Base-by-base conservation (phyloP, 2,113 vertebrate genomes). In the Glareola pratincola region DNA sequence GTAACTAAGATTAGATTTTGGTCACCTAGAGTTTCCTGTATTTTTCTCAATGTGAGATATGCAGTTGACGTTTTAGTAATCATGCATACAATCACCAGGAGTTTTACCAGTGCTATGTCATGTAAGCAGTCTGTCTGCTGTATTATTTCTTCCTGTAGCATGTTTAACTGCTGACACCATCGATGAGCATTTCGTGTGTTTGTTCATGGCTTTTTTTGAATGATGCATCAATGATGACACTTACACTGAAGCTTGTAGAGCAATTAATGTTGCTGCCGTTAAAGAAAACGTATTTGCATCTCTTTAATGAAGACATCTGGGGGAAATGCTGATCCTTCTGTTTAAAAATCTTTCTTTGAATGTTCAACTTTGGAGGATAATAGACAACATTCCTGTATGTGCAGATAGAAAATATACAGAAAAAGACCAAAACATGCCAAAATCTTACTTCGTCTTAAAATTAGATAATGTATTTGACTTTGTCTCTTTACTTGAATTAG, bases 201-300 rank as follows among this genome's bases (percentile, higher is more conserved):
- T 96, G 90, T 96, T 93, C 87, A 54, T 80, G 39, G 89, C 56
- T 88, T 81, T 94, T 91, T 97, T 30, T 88, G 51, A 85, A 92
- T 88, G 91, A 91, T 95, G 79, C 96, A 72, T 97, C 96, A 96
- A 10, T 66, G 95, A 67, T 88, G 91, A 93, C 72, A 92, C 86
- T 97, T 92, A 67, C 8, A 75, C 73, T 96, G 94, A 77, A 85
- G 81, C 89, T 90, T 66, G 79, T 77, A 81, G 50, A 92, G 90
- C 63, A 97, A 96, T 96, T 97, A 92, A 97, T 96, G 92, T 92
- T 96, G 88, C 73, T 95, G 95, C 90, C 92, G 85, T 51, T 94
- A 91, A 96, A 88, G 75, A 89, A 95, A 95, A 96, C 79, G n/a
- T 89, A 94, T 96, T 96, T 95, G 94, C 90, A 84, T 90, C 36